phyloP scores from a whole-genome alignment of 2,113 vertebrate species.

The Marmota monax region DNA sequence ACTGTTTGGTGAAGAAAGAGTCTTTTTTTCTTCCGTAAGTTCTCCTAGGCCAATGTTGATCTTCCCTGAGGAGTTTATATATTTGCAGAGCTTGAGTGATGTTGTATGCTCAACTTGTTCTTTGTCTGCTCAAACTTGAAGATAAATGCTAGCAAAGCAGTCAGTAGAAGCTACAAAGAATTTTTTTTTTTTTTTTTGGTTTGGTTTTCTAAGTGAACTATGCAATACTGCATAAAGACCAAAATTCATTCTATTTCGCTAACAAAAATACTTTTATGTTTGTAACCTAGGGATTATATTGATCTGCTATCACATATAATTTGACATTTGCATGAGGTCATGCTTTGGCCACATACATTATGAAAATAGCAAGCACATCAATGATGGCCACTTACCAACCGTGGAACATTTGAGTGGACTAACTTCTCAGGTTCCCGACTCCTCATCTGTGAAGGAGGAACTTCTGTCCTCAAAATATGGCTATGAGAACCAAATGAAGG shows the following conservation, averaged over 20 bases:
- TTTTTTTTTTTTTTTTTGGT: background rate
- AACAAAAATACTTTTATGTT: constrained; percentile 12
- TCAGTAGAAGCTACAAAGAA: background rate
- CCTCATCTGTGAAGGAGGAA: background rate
- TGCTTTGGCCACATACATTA: background rate
- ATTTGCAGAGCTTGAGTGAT: no score
- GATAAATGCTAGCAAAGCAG: background rate
- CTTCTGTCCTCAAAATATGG: background rate
- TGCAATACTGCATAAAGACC: background rate
- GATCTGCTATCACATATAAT: background rate
- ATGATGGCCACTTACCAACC: background rate
- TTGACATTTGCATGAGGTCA: background rate
- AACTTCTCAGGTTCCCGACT: background rate
- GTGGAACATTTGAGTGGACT: background rate
- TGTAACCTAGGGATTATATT: background rate
- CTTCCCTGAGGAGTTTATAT: background rate
- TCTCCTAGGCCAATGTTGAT: background rate
- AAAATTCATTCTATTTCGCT: background rate
- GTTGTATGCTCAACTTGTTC: background rate
- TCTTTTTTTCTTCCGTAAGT: background rate
- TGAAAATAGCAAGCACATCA: background rate
- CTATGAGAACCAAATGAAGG: background rate
- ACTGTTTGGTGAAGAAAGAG: background rate
- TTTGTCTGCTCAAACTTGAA: background rate
- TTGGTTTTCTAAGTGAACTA: background rate